Conservation (phyloP, 1,140 invertebrate genomes). For the Drosophila repletoides region DNA sequence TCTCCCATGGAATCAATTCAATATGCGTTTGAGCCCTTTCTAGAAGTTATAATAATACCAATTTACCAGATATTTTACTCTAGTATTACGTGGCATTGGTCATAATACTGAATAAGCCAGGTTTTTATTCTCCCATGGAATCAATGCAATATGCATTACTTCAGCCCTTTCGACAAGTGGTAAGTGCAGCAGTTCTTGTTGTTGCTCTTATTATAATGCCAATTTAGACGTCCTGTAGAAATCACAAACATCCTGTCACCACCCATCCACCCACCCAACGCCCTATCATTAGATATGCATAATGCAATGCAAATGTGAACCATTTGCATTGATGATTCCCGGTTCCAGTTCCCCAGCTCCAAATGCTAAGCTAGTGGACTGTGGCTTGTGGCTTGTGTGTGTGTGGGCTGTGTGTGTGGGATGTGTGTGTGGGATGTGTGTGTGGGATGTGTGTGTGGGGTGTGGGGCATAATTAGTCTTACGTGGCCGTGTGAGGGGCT, state of each 20-base stretch:
- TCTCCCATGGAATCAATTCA: too few species aligned
- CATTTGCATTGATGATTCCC: conserved; percentile 57
- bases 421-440: neutral
- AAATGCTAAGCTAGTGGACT: neutral
- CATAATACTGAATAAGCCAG: too few species aligned
- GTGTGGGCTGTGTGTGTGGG: neutral
- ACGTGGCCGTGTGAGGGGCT: conserved; percentile 41
- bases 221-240: too few species aligned
- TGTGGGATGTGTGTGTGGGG: neutral
- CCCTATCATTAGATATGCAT: neutral
- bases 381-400: neutral
- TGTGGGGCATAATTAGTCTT: conserved; percentile 57
- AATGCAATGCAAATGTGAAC: conserved; percentile 68
- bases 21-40: too few species aligned
- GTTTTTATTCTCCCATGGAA: too few species aligned
- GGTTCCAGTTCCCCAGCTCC: conserved; percentile 1
- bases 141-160: too few species aligned
- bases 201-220: too few species aligned
- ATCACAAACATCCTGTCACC: neutral
- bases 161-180: too few species aligned
- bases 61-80: too few species aligned
- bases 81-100: too few species aligned
- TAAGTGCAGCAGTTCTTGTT: too few species aligned
- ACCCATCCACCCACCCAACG: neutral
- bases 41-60: too few species aligned